Base-by-base conservation (phyloP, 2,888 invertebrate species). In the Dioctria rufipes region DNA sequence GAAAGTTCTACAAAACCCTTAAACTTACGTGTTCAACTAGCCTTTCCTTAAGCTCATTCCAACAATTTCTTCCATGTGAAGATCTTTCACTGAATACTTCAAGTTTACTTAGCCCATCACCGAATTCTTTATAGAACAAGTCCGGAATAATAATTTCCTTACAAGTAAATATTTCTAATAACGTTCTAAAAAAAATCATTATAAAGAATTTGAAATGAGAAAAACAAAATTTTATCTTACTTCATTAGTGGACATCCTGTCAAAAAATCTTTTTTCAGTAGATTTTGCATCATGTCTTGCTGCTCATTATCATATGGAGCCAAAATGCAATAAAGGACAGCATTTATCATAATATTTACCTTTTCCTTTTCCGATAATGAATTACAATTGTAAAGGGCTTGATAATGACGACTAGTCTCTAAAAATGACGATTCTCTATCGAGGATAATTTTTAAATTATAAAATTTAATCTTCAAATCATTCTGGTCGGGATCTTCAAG, bases 281-380 rank as follows among this genome's bases (percentile, higher is more conserved):
- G 91, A 85, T 97, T 91, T 86, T 98, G 95, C 4, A 97, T 95
- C 80, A 98, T 91, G 88, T 98, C 97, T 40, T 95, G 94, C 89
- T 98, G 98, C 88, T 98, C 98, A 86, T 97, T 96, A 86, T 96
- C 96, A 87, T 95, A 97, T 0, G 96, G 95, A 11, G 98, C 95
- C 80, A 98, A 90, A 46, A 97, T 92, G 60, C 98, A 91, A 88
- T 97, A 98, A 78, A 98, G 91, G 0, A 97, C 95, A 40, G 96
- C 96, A 85, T 95, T 95, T 80, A 95, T 92, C 42, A 97, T 91
- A 0, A 94, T 92, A 81, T 93, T 91, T 58, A 94, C 91, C 46
- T 89, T 90, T 11, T 91, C 87, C 85, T 93, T 92, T 3, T 92
- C 92, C 86, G 92, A 91, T 65, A 95, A 91, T 4, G 93, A 92